phyloP scores from a whole-genome alignment of 2,113 vertebrate genomes.

The Tursiops truncatus region DNA sequence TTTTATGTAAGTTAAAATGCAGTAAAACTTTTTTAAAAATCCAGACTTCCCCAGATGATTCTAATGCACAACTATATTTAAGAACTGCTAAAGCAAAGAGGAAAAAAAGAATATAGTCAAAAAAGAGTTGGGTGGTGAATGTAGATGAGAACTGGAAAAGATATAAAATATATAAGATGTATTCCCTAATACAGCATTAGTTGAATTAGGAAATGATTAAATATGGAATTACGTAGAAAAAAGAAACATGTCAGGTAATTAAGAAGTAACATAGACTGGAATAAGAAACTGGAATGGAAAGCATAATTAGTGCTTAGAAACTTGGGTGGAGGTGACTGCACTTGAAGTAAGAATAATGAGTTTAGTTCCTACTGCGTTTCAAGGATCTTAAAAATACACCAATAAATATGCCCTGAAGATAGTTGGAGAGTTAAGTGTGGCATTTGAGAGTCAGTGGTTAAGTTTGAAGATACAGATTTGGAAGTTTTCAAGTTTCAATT shows the following conservation, averaged over 20 bases:
- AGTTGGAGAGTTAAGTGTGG: not conserved
- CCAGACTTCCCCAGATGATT: not conserved
- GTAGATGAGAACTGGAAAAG: not conserved
- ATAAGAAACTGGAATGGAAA: not conserved
- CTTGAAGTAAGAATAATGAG: not conserved
- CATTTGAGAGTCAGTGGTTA: not conserved
- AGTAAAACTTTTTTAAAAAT: not conserved
- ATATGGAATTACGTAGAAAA: not conserved
- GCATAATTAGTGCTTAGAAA: not conserved
- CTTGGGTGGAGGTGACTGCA: not conserved
- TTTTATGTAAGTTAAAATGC: not conserved
- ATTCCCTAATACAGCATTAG: not conserved
- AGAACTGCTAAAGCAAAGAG: not conserved
- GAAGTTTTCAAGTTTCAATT: not conserved
- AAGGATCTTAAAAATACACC: not conserved
- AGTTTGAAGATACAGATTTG: not conserved
- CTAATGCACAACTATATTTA: not conserved
- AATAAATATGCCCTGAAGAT: not conserved
- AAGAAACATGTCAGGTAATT: not conserved
- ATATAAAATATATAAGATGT: not conserved
- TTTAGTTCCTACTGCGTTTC: not conserved
- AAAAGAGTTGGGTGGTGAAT: not conserved
- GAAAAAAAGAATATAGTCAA: not conserved
- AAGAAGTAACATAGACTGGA: not conserved
- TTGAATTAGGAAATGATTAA: not conserved